A percentile compares a stretch with the other conserved stretches of the same genome.
Conservation (phyloP, 37 sponge, comb jelly and placozoan species). For the Ephydatia muelleri region DNA sequence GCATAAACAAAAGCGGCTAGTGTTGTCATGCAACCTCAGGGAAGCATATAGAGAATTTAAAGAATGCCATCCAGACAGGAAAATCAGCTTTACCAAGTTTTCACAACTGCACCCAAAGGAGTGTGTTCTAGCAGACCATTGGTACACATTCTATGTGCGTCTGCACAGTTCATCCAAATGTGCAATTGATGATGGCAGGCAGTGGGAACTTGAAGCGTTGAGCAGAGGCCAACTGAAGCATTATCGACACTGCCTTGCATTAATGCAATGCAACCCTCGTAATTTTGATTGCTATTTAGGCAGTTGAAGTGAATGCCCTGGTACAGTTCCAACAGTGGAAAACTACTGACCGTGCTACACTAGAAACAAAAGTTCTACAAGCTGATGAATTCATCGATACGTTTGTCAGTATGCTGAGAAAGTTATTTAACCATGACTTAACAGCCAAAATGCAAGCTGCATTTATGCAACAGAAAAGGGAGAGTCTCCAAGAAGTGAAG, state of each 20-base stretch:
- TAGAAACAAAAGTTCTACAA: constrained; percentile 18
- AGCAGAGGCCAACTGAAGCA: constrained; percentile 1
- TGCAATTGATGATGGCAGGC: too few relatives aligned
- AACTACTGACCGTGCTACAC: constrained; percentile 27
- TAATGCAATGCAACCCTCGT: constrained; percentile 18
- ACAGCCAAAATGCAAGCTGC: constrained; percentile 28
- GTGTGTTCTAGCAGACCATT: too few relatives aligned
- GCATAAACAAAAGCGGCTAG: too few relatives aligned
- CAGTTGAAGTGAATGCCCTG: constrained; percentile 17
- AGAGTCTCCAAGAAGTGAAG: constrained; percentile 14
- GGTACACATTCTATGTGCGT: too few relatives aligned
- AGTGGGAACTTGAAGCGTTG: not conserved
- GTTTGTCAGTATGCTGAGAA: constrained; percentile 22
- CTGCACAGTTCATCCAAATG: too few relatives aligned
- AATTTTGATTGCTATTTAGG: constrained; percentile 18
- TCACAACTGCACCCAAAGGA: too few relatives aligned
- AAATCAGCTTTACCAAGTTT: too few relatives aligned
- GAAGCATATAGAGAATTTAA: too few relatives aligned
- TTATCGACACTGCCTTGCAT: constrained; percentile 21
- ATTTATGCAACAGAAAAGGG: constrained; percentile 11
- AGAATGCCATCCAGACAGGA: too few relatives aligned
- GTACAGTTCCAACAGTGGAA: constrained; percentile 19
- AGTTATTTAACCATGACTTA: constrained; percentile 17
- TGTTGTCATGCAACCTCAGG: too few relatives aligned
- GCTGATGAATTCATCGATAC: constrained; percentile 35